These are phyloP conservation scores for Glaucopsyche alexis DNA, from an alignment of 2,888 invertebrate genomes.

Conservation along the genomic window DNA sequence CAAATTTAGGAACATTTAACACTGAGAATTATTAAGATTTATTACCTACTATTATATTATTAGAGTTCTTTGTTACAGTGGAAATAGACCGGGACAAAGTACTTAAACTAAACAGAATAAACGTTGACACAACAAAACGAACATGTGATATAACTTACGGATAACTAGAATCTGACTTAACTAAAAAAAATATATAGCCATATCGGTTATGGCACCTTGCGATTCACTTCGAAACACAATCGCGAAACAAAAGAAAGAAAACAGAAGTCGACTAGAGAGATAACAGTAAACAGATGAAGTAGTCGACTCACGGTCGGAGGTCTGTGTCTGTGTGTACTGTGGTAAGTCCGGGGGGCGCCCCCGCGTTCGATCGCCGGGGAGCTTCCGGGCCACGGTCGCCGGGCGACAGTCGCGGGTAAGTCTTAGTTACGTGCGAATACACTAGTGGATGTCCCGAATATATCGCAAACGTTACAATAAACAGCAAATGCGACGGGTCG, in stretches of 20 bases:
- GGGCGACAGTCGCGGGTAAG: background rate
- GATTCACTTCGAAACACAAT: conserved; percentile 61
- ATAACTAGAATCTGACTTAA: conserved; percentile 61
- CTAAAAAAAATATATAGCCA: conserved; percentile 71
- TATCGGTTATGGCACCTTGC: conserved; percentile 73
- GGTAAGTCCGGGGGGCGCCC: conserved; percentile 28
- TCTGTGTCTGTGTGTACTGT: conserved; percentile 42
- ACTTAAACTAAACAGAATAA: conserved; percentile 43
- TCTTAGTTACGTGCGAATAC: background rate
- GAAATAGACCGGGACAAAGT: conserved; percentile 42
- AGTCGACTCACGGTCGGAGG: conserved; percentile 43
- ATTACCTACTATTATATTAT: conserved; percentile 60
- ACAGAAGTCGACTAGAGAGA: conserved; percentile 46
- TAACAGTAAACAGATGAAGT: conserved; percentile 43
- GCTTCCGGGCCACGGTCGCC: background rate
- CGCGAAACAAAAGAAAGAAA: conserved; percentile 39
- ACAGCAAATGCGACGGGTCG: background rate
- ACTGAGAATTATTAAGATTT: conserved; percentile 74
- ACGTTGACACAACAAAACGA: conserved; percentile 54
- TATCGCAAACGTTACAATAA: background rate
- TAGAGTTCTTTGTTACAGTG: conserved; percentile 54
- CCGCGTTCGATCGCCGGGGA: background rate
- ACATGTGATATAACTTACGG: conserved; percentile 67
- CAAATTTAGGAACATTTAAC: conserved; percentile 79
- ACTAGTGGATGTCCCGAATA: background rate